Evolutionary conservation across 2,888 invertebrate species (phyloP).

Genomic region (Stenolophus ochropezus): DNA sequence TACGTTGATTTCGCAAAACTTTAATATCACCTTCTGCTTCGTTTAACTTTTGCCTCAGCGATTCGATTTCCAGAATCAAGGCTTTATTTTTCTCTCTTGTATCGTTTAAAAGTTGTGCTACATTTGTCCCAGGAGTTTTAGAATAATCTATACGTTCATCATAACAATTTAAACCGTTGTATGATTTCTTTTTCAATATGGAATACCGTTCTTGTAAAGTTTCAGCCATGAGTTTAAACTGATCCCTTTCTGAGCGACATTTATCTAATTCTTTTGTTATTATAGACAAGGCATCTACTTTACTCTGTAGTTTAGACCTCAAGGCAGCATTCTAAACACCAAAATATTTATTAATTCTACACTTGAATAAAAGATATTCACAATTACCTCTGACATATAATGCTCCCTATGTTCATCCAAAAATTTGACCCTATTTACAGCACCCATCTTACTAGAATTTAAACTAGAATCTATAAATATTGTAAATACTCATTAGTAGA

Average conservation of each 20-base stretch:
- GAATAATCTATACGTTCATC: conserved; percentile 65
- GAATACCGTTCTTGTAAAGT: conserved; percentile 79
- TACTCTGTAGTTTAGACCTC: conserved; percentile 85
- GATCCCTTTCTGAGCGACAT: conserved; percentile 86
- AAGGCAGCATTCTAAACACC: conserved; percentile 78
- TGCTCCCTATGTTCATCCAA: conserved; percentile 60
- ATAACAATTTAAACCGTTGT: conserved; percentile 61
- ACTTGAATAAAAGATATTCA: background rate
- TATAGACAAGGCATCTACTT: conserved; percentile 87
- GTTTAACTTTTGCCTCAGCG: conserved; percentile 81
- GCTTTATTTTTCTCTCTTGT: conserved; percentile 78
- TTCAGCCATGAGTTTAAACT: conserved; percentile 87
- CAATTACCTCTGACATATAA: conserved; percentile 58
- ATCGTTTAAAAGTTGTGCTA: conserved; percentile 77
- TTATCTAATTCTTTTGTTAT: conserved; percentile 86
- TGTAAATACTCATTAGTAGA: conserved; percentile 1
- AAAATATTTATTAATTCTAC: background rate
- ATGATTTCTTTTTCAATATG: conserved; percentile 72
- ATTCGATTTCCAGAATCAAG: conserved; percentile 78
- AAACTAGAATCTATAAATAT: conserved; percentile 41
- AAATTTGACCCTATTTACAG: conserved; percentile 55
- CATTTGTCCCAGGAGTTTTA: conserved; percentile 71
- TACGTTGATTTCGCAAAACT: conserved; percentile 75
- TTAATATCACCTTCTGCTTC: conserved; percentile 83
- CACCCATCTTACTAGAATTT: conserved; percentile 54